These are phyloP conservation scores for Odontophorus gujanensis DNA, from an alignment of 2,113 vertebrate genomes.

Conservation along the genomic window DNA sequence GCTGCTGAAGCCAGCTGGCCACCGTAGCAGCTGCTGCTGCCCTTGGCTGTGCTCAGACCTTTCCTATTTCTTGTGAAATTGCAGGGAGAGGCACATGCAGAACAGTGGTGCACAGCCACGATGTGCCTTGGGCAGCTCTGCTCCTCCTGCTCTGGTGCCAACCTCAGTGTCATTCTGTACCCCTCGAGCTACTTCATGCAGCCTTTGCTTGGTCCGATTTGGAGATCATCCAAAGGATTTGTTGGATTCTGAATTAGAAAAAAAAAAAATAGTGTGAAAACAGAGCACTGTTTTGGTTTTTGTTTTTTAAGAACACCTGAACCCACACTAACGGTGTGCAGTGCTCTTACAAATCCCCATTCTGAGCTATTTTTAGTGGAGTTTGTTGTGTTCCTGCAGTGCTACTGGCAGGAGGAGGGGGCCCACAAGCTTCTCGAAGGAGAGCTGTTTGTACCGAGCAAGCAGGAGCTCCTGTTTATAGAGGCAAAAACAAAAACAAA, in stretches of 20 bases:
- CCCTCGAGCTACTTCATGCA: not conserved
- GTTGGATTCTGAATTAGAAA: not conserved
- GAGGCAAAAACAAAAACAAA: constrained; percentile 45
- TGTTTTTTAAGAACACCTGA: not conserved
- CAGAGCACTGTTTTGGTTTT: not conserved
- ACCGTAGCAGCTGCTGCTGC: not conserved
- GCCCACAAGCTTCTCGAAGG: not conserved
- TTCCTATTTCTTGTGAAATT: rapidly evolving
- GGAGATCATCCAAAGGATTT: not conserved
- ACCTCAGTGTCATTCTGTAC: not conserved
- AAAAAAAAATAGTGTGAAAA: not conserved
- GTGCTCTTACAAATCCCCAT: not conserved
- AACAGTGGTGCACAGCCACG: not conserved
- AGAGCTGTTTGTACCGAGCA: constrained; percentile 39
- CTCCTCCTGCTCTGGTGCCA: not conserved
- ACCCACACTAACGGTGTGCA: rapidly evolving
- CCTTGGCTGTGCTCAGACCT: not conserved
- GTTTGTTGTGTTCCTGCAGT: not conserved
- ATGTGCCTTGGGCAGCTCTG: not conserved
- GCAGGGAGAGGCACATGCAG: rapidly evolving
- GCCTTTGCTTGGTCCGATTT: not conserved
- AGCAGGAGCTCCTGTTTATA: constrained; percentile 65
- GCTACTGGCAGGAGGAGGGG: not conserved
- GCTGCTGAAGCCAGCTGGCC: not conserved
- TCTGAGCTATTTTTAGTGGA: not conserved